Base-by-base conservation (phyloP, 2,113 vertebrate genomes). In the Ancistrus triradiatus region DNA sequence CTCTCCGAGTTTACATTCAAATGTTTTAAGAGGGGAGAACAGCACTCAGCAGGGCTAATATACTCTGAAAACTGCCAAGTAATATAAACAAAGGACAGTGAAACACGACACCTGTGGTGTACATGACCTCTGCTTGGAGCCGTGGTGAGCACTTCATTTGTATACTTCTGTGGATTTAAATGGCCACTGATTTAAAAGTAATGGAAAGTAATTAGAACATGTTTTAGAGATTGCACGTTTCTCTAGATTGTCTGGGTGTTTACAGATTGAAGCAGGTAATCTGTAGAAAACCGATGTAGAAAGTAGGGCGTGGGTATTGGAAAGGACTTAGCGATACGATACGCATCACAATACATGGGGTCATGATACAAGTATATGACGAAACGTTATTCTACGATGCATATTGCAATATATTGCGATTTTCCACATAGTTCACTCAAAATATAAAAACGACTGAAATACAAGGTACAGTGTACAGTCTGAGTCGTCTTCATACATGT, bases 1-100 rank as follows among this genome's bases (percentile, higher is more conserved):
- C 11, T 35, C 44, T 61, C 17, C n/a, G 14, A 56, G 42, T 56
- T 47, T 56, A 46, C 21, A 37, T 58, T 66, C 6, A 40, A 40
- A 40, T 40, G 47, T 11, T 28, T 40, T n/a, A 58, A 27, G 6
- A 37, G 6, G 14, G 31, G 17, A 51, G 18, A 53, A 35, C 8
- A 46, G 28, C 5, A 63, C 25, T 18, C 37, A 27, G 21, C 18
- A 43, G 43, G 40, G 5, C 15, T 33, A 33, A 46, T 33, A 44
- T 8, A 15, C 40, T 46, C 61, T 11, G 7, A 33, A 33, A 52
- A 8, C 14, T 3, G 10, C n/a, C 15, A 24, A 15, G 17, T 15
- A 42, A 28, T 42, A 52, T 38, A 51, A 60, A 50, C 13, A 28
- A 13, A 38, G 11, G 14, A 4, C 25, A 60, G 43, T 21, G 58